Percentiles rank a stretch among this genome's conserved stretches.
These are phyloP conservation scores for Rhodophaea formosa DNA, from an alignment of 2,888 invertebrate genomes.

Conservation along the genomic window DNA sequence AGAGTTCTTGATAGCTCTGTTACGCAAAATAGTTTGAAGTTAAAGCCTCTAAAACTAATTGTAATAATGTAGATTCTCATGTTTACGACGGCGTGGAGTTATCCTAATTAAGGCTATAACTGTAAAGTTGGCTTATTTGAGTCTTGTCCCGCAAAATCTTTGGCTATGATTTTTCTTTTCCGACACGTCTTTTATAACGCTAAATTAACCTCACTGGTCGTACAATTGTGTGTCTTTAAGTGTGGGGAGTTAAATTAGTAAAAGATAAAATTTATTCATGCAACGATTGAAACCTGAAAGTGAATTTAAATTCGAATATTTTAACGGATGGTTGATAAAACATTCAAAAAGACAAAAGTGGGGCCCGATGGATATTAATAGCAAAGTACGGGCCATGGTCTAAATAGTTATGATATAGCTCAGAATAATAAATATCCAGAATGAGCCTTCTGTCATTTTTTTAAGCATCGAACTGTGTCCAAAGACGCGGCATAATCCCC, in stretches of 20 bases:
- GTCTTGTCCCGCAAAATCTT: neutral
- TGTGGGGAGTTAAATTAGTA: too few relatives aligned
- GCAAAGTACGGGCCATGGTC: neutral
- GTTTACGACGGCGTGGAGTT: constrained; percentile 21
- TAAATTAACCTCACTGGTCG: too few relatives aligned
- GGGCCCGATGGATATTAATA: neutral
- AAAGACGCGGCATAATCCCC: too few relatives aligned
- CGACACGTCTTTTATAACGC: too few relatives aligned
- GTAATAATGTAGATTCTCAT: constrained; percentile 22
- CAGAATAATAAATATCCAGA: too few relatives aligned
- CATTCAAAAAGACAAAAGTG: neutral
- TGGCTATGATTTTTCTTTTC: neutral
- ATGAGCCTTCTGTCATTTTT: too few relatives aligned
- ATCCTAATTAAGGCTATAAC: constrained; percentile 11
- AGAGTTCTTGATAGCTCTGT: constrained; percentile 36
- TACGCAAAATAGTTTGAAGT: constrained; percentile 37
- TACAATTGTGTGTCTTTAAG: too few relatives aligned
- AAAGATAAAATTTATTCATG: too few relatives aligned
- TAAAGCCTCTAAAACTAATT: constrained; percentile 30
- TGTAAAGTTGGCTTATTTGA: neutral
- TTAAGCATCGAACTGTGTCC: too few relatives aligned
- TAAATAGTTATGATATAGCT: neutral
- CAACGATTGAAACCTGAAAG: too few relatives aligned
- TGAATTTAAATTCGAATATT: too few relatives aligned
- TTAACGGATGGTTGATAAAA: too few relatives aligned